phyloP scores from a whole-genome alignment of 1,140 invertebrate genomes.

The Belonocnema kinseyi region DNA sequence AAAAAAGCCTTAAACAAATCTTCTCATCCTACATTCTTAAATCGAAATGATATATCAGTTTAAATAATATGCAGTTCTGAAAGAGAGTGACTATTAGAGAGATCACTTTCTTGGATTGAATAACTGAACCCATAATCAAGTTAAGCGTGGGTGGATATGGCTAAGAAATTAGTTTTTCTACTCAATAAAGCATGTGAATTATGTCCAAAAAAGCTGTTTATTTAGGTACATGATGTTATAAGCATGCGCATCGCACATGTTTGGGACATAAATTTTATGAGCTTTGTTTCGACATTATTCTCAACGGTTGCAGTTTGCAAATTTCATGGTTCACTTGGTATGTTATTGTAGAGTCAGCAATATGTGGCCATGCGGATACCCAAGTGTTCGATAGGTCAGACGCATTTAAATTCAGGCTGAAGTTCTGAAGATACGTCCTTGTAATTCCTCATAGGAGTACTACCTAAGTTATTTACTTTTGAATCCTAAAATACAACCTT shows the following conservation, averaged over 20 bases:
- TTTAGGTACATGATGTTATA: not conserved
- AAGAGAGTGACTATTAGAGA: not conserved
- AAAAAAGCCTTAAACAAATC: no score
- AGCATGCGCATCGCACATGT: not conserved
- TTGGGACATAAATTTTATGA: constrained; percentile 19
- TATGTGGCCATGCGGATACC: constrained; percentile 3
- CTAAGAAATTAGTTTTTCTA: constrained; percentile 13
- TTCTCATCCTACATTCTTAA: no score
- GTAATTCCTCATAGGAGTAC: no score
- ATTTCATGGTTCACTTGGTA: constrained; percentile 21
- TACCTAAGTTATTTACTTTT: no score
- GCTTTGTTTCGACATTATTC: constrained; percentile 19
- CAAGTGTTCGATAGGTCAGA: not conserved
- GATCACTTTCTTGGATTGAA: not conserved
- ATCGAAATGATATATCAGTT: no score
- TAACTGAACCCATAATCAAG: constrained; percentile 1
- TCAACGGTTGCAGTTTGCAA: constrained; percentile 17
- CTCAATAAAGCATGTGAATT: constrained; percentile 18
- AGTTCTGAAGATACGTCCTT: no score
- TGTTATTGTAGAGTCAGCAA: constrained; percentile 25
- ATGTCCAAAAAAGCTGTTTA: not conserved
- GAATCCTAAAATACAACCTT: no score
- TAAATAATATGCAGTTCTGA: not conserved
- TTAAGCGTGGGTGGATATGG: constrained; percentile 2
- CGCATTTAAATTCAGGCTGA: not conserved